Conservation (phyloP, 2,888 invertebrate genomes). For the Cryptocephalus moraei region DNA sequence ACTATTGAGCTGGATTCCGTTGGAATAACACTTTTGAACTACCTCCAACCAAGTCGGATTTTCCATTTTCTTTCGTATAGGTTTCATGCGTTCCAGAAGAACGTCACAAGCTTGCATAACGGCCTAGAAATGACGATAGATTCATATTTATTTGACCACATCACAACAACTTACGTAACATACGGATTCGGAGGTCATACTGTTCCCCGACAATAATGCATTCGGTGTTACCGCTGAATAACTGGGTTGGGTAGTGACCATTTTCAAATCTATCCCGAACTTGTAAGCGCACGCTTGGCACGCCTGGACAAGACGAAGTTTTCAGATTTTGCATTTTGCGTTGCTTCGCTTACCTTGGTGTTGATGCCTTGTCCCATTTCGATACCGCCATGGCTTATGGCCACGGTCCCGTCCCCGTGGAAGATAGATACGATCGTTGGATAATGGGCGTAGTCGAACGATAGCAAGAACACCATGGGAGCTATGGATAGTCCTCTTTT, state of each 20-base stretch:
- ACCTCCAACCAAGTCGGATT: conserved; percentile 48
- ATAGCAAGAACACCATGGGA: conserved; percentile 57
- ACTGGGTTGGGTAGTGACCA: conserved; percentile 56
- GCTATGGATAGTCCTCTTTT: conserved; percentile 62
- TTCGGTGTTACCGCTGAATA: conserved; percentile 58
- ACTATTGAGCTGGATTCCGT: conserved; percentile 51
- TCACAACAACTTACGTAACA: conserved; percentile 37
- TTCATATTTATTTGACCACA: too few relatives aligned
- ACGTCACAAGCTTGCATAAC: conserved; percentile 52
- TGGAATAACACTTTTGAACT: conserved; percentile 29
- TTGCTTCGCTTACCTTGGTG: conserved; percentile 53
- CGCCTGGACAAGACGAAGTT: conserved; percentile 42
- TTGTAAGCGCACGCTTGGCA: conserved; percentile 65
- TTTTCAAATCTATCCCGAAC: conserved; percentile 57
- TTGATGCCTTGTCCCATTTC: conserved; percentile 79
- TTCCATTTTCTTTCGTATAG: conserved; percentile 42
- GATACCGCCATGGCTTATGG: conserved; percentile 59
- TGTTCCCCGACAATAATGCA: conserved; percentile 55
- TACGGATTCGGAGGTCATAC: conserved; percentile 60
- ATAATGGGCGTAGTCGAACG: conserved; percentile 45
- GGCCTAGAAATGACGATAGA: conserved; percentile 40
- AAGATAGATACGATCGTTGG: conserved; percentile 60
- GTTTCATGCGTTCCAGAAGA: conserved; percentile 48
- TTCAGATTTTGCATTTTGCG: too few relatives aligned
- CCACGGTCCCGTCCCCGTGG: conserved; percentile 60